A percentile compares a stretch with the other conserved stretches of the same genome.
Evolutionary conservation across 1,140 invertebrate genomes (phyloP).

Genomic region (Pemphigus obesinymphae): DNA sequence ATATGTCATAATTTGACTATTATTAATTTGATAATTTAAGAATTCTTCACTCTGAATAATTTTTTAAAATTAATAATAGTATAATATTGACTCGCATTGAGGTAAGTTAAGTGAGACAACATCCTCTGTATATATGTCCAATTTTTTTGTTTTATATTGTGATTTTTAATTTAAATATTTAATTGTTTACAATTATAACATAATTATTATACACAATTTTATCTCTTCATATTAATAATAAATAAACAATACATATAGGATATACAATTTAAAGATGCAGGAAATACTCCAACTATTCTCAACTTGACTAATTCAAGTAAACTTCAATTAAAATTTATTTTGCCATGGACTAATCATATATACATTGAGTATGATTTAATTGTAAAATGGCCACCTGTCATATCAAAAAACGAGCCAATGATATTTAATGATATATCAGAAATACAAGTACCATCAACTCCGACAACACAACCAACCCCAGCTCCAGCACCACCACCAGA

Average conservation of each 20-base stretch:
- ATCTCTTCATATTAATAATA: slow-evolving; percentile 23
- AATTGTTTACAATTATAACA: background rate
- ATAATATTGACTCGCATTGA: no score
- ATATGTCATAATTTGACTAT: no score
- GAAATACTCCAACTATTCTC: background rate
- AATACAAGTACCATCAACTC: background rate
- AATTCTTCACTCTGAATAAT: no score
- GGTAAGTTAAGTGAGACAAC: no score
- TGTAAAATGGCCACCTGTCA: slow-evolving; percentile 57
- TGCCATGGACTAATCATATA: slow-evolving; percentile 72
- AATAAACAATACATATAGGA: slow-evolving; percentile 50
- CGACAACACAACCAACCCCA: background rate
- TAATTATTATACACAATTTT: no score
- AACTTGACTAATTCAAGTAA: slow-evolving; percentile 43
- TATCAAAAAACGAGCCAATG: background rate
- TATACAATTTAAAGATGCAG: slow-evolving; percentile 56
- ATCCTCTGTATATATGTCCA: no score
- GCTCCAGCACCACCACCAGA: background rate
- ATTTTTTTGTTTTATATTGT: no score
- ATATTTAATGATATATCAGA: background rate
- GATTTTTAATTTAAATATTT: background rate
- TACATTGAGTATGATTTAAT: slow-evolving; percentile 66
- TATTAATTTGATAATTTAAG: no score
- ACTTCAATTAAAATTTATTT: slow-evolving; percentile 63
- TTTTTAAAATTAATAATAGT: no score